Conservation (phyloP, 2,113 vertebrate species). For the Ictalurus punctatus region DNA sequence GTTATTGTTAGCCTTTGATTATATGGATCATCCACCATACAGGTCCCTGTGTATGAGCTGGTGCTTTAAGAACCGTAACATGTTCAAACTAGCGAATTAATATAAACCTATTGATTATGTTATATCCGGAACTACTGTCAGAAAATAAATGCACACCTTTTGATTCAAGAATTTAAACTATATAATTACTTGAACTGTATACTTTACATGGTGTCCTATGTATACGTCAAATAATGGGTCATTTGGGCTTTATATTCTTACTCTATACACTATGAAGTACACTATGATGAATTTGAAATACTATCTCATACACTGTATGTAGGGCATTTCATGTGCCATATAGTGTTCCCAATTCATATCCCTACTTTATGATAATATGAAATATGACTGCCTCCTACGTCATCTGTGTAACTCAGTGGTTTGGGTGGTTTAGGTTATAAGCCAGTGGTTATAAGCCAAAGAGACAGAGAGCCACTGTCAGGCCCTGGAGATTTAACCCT, state of each 20-base stretch:
- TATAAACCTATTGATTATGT: neutral
- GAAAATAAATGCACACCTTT: neutral
- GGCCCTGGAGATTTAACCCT: neutral
- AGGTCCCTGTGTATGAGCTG: neutral
- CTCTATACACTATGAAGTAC: neutral
- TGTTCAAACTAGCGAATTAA: neutral
- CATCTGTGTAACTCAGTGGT: neutral
- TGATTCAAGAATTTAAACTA: neutral
- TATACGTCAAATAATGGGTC: neutral
- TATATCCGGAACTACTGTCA: neutral
- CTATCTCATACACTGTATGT: neutral
- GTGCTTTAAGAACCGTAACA: neutral
- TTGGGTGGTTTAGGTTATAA: neutral
- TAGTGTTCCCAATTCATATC: neutral
- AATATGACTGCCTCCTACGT: neutral
- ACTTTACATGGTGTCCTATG: neutral
- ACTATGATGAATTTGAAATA: neutral
- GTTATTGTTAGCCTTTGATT: neutral
- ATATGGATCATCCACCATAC: neutral
- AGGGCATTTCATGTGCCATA: neutral
- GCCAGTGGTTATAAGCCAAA: neutral
- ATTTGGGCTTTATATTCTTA: neutral
- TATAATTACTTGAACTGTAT: neutral
- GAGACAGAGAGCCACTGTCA: neutral
- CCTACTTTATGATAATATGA: neutral